Percentiles rank a stretch among this genome's conserved stretches.
These are phyloP conservation scores for Thumatha senex DNA, from an alignment of 2,888 invertebrate species.

Conservation along the genomic window DNA sequence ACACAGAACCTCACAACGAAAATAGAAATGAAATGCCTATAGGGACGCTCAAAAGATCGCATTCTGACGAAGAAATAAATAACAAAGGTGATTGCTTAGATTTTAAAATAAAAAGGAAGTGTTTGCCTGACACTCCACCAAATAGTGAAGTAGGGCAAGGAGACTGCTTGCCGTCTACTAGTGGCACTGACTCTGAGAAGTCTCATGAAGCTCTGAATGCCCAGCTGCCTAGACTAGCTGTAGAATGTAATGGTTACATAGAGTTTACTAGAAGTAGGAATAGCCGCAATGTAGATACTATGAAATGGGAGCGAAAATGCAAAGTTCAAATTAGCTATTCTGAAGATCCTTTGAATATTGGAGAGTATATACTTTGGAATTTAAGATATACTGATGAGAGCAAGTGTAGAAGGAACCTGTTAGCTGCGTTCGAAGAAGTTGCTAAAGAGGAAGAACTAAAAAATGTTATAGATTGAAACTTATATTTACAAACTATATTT, in stretches of 20 bases:
- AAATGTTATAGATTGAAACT: conserved; percentile 31
- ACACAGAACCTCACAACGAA: conserved; percentile 19
- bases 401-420: conserved; percentile 83
- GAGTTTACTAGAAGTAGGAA: conserved; percentile 70
- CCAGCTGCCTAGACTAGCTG: conserved; percentile 68
- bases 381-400: conserved; percentile 85
- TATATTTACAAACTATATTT: conserved; percentile 10
- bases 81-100: conserved; percentile 63
- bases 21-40: conserved; percentile 23
- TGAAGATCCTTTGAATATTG: conserved; percentile 73
- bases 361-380: conserved; percentile 84
- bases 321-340: conserved; percentile 86
- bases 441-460: conserved; percentile 52
- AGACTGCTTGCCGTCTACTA: conserved; percentile 75
- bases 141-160: conserved; percentile 73
- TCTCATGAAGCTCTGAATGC: conserved; percentile 69
- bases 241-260: conserved; percentile 75
- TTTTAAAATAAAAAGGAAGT: conserved; percentile 53
- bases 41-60: conserved; percentile 46
- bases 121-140: conserved; percentile 65
- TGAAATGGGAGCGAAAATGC: conserved; percentile 85
- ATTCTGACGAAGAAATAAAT: conserved; percentile 48
- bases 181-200: conserved; percentile 61
- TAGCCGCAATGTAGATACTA: conserved; percentile 60
- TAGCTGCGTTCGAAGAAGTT: conserved; percentile 77